These are phyloP conservation scores for Bothrops alternatus DNA, from an alignment of 2,797 vertebrate species.

Conservation along the genomic window DNA sequence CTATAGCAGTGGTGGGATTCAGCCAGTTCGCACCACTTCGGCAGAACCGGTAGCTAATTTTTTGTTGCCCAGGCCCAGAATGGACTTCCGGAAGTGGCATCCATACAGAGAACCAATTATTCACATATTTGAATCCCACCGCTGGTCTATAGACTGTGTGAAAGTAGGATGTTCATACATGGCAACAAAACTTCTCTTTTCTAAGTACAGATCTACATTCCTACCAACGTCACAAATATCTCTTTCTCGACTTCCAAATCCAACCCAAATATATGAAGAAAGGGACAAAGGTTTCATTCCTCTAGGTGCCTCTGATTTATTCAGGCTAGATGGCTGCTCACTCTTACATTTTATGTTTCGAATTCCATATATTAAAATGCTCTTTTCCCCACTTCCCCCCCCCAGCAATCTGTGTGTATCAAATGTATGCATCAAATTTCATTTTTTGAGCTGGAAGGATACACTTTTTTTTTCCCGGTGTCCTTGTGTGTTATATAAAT, in stretches of 20 bases:
- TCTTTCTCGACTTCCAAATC: neutral
- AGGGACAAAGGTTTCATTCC: neutral
- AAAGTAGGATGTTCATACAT: neutral
- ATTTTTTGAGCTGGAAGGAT: neutral
- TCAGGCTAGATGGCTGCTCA: neutral
- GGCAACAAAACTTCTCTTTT: neutral
- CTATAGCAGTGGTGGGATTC: neutral
- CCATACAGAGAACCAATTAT: too few species aligned
- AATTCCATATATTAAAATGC: neutral
- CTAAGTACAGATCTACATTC: neutral
- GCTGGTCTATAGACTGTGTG: too few species aligned
- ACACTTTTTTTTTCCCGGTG: neutral
- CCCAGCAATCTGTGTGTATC: neutral
- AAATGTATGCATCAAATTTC: neutral
- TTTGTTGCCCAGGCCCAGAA: too few species aligned
- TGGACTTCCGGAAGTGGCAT: too few species aligned
- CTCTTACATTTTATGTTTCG: neutral
- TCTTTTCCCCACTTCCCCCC: neutral
- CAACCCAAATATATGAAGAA: neutral
- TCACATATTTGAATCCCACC: too few species aligned
- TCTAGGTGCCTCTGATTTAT: too few species aligned
- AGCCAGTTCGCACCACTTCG: too few species aligned
- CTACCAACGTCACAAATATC: neutral
- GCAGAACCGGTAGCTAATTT: too few species aligned
- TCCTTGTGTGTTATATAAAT: neutral